A percentile compares a stretch with the other conserved stretches of the same genome.
phyloP scores from a whole-genome alignment of 2,797 vertebrate species.

The Avahi laniger region DNA sequence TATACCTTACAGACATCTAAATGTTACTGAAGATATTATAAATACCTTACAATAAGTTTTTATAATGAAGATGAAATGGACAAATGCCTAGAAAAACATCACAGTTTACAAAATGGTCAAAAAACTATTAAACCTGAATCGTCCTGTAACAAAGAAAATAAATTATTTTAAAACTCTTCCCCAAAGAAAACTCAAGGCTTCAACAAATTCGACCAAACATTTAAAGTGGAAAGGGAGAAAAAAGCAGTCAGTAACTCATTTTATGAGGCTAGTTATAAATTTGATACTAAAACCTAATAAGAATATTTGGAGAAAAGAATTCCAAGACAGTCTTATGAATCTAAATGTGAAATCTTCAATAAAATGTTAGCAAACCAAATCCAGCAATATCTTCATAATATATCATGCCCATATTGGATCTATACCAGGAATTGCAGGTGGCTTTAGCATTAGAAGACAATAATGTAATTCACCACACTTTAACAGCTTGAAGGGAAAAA shows the following conservation, averaged over 20 bases:
- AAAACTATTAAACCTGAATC: constrained; percentile 7
- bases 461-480: not conserved
- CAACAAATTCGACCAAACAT: constrained; percentile 12
- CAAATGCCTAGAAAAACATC: not conserved
- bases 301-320: not conserved
- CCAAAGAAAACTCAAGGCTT: not conserved
- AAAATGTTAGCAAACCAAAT: constrained; percentile 33
- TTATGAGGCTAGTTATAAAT: constrained; percentile 1
- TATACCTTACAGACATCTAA: not conserved
- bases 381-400: not conserved
- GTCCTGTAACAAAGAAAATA: not conserved
- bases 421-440: constrained; percentile 6
- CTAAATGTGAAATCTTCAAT: not conserved
- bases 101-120: not conserved
- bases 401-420: not conserved
- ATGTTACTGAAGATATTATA: not conserved
- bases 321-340: not conserved
- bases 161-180: not conserved
- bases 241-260: not conserved
- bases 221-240: constrained; percentile 2
- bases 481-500: not conserved
- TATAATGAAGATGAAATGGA: not conserved
- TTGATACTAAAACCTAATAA: constrained; percentile 33
- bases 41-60: not conserved
- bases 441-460: constrained; percentile 35